Evolutionary conservation across 2,888 invertebrate species (phyloP), one percentile per base, ranked within the genome.

Genomic region (Mythimna pallens): DNA sequence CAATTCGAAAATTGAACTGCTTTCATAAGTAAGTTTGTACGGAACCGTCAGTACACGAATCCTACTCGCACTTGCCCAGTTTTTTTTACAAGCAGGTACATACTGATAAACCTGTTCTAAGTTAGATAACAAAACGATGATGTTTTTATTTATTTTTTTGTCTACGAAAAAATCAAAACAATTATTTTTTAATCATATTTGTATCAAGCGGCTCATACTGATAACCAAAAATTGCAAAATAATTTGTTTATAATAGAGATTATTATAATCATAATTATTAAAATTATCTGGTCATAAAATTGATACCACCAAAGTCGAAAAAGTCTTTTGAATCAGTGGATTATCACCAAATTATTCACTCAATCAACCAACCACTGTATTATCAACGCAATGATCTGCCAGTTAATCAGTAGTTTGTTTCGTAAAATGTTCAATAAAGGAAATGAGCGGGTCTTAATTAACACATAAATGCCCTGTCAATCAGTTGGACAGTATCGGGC

Each of bases 401-500:
- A 47, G 43, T 78, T 72, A 57, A 78, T 76, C 36, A 62, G 55
- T 63, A 62, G 25, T 70, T 62, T 63, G 52, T 73, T 74, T 62
- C 47, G 55, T 52, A 25, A 67, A 82, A 66, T 62, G 8, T 43
- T 59, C 72, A 73, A 82, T 76, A 80, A 73, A 70, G 75, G 64
- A 73, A 82, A 80, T 78, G 72, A 82, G 62, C 55, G 43, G 61
- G 50, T 65, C 70, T 76, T 84, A 83, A 84, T 84, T 84, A 84
- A 81, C 76, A 65, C 67, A 75, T 78, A 84, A 81, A 81, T 71
- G 78, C 67, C 69, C 59, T 73, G 83, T 84, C 84, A 81, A 78
- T 84, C 85, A 77, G 70, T 17, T 1, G 70, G 69, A 61, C 76
- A 55, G 64, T 58, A 62, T 66, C 43, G 63, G 25, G 17, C 50